phyloP scores from a whole-genome alignment of 2,888 invertebrate genomes.

The Polyploca ridens region DNA sequence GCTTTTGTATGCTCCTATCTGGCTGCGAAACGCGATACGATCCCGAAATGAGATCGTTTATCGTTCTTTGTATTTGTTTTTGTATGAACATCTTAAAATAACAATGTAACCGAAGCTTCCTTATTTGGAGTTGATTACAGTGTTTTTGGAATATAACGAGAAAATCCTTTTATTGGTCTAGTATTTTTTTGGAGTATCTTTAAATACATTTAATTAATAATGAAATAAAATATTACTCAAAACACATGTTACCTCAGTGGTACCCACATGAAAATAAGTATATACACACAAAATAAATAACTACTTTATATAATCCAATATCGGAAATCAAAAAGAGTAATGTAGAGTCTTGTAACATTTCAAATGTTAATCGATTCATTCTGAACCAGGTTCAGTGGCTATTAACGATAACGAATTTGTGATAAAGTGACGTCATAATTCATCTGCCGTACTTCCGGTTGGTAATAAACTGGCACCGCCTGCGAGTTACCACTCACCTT shows the following conservation, averaged over 20 bases:
- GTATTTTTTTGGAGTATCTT: background rate
- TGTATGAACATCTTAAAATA: conserved; percentile 18
- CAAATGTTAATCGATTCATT: background rate
- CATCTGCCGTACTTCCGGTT: conserved; percentile 57
- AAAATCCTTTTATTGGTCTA: background rate
- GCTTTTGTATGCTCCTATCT: conserved; percentile 26
- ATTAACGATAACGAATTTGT: conserved; percentile 67
- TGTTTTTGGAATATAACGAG: background rate
- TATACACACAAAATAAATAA: background rate
- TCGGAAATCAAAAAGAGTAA: background rate
- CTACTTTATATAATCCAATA: background rate
- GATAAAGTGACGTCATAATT: conserved; percentile 70
- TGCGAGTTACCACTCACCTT: conserved; percentile 52
- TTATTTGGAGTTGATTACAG: background rate
- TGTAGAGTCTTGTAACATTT: background rate
- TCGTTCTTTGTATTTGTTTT: conserved; percentile 12
- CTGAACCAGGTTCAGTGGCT: conserved; percentile 28
- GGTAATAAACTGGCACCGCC: conserved; percentile 60
- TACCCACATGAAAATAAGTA: no score
- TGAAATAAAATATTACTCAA: background rate
- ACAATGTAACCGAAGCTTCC: background rate
- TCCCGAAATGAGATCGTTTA: conserved; percentile 16
- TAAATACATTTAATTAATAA: no score
- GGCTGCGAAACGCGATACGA: conserved; percentile 16
- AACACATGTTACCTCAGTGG: background rate